phyloP scores from a whole-genome alignment of 2,888 invertebrate genomes.

The Chrysolina haemoptera region DNA sequence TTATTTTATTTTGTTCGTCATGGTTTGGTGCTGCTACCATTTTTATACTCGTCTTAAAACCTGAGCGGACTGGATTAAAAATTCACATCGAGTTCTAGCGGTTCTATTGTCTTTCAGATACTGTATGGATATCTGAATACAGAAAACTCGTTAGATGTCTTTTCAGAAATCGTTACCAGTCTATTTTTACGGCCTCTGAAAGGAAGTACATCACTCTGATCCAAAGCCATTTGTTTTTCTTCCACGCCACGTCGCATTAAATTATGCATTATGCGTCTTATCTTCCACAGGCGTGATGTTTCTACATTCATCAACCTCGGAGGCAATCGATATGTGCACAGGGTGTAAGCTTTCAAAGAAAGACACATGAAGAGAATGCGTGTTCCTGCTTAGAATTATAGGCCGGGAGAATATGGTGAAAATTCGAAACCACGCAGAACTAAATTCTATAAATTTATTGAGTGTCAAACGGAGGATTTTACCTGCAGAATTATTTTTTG shows the following conservation, averaged over 20 bases:
- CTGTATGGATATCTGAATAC: too few relatives aligned
- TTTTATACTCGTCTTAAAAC: too few relatives aligned
- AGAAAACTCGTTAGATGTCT: not conserved
- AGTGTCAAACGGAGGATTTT: too few relatives aligned
- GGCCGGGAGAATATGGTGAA: not conserved
- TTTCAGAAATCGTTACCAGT: not conserved
- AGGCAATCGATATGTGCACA: slow-evolving; percentile 24
- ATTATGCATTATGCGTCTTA: slow-evolving; percentile 27
- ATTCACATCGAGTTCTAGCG: too few relatives aligned
- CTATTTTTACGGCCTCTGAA: slow-evolving; percentile 12
- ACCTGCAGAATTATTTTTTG: too few relatives aligned
- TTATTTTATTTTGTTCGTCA: too few relatives aligned
- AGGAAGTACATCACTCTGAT: slow-evolving; percentile 6
- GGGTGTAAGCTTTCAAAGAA: slow-evolving; percentile 16
- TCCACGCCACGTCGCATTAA: slow-evolving; percentile 16
- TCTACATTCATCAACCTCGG: slow-evolving; percentile 24
- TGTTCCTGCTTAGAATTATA: slow-evolving; percentile 4
- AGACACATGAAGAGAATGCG: not conserved
- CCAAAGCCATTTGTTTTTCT: slow-evolving; percentile 12
- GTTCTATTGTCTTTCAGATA: too few relatives aligned
- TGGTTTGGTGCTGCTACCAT: too few relatives aligned
- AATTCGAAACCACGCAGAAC: not conserved
- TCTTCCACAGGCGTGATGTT: slow-evolving; percentile 25
- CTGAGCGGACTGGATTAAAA: too few relatives aligned
- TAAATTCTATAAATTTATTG: too few relatives aligned